phyloP scores from a whole-genome alignment of 2,113 vertebrate genomes.

The Motacilla tschutschensis region DNA sequence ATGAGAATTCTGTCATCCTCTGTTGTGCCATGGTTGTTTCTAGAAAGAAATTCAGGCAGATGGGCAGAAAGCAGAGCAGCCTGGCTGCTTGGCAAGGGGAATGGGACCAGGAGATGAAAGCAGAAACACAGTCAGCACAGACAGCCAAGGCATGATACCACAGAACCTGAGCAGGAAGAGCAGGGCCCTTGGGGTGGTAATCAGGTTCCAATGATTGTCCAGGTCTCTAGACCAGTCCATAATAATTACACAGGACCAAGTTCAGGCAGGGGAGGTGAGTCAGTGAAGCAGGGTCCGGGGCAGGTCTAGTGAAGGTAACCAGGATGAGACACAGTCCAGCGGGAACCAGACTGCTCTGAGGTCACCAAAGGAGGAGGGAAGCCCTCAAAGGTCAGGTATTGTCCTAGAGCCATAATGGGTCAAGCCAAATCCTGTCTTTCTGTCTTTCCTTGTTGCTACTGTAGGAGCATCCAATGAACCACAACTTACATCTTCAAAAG shows the following conservation, averaged over 20 bases:
- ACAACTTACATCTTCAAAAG: neutral
- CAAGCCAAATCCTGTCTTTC: neutral
- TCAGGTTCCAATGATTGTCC: neutral
- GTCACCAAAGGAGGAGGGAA: neutral
- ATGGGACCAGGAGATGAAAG: neutral
- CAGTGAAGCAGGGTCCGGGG: neutral
- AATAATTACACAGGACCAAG: neutral
- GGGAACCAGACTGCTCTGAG: neutral
- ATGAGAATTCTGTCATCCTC: neutral
- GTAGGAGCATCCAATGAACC: neutral
- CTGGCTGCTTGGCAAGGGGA: neutral
- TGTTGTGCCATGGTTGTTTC: neutral
- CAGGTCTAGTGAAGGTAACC: neutral
- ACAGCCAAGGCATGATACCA: neutral
- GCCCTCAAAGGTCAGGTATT: neutral
- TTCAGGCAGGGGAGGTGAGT: neutral
- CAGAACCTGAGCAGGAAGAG: neutral
- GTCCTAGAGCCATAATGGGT: neutral
- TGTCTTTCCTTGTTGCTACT: neutral
- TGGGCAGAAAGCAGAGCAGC: neutral
- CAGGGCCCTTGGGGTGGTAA: neutral
- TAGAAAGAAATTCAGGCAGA: neutral
- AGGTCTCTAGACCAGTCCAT: neutral
- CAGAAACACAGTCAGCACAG: neutral
- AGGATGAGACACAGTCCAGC: neutral